These are phyloP conservation scores for Drosophila novamexicana DNA, from an alignment of 1,140 invertebrate species.

Conservation along the genomic window DNA sequence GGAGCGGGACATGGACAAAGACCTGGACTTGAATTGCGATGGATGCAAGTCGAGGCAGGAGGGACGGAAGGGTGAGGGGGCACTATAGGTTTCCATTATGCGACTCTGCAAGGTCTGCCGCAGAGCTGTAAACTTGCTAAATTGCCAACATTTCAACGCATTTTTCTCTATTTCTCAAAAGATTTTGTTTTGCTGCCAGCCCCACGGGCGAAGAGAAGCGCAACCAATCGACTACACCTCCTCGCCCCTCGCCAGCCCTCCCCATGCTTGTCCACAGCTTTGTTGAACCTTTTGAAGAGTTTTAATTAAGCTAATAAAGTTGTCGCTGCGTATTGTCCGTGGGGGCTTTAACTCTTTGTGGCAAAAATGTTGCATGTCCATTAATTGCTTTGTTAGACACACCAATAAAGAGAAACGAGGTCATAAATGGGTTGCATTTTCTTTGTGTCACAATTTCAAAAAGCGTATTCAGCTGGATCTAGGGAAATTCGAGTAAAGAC, in stretches of 20 bases:
- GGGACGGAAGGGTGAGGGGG: too few relatives aligned
- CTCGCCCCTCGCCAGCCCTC: conserved; percentile 14
- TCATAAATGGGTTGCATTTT: conserved; percentile 57
- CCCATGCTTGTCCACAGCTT: conserved; percentile 18
- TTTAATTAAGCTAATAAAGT: conserved; percentile 82
- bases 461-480: too few relatives aligned
- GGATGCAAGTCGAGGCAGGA: not conserved
- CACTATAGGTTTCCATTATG: conserved; percentile 67
- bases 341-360: conserved; percentile 14
- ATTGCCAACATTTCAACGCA: conserved; percentile 78
- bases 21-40: conserved; percentile 34
- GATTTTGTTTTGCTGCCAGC: conserved; percentile 18
- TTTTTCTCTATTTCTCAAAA: conserved; percentile 42
- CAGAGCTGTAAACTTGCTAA: conserved; percentile 76
- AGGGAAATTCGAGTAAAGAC: too few relatives aligned
- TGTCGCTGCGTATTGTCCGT: conserved; percentile 49
- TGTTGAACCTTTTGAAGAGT: conserved; percentile 74
- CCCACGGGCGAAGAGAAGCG: conserved; percentile 51
- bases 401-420: conserved; percentile 59
- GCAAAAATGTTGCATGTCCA: conserved; percentile 63
- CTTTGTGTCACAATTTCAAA: not conserved
- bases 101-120: conserved; percentile 37
- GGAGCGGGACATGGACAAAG: conserved; percentile 30
- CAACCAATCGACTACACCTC: conserved; percentile 58
- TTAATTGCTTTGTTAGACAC: conserved; percentile 77